Conservation (phyloP, 2,113 vertebrate species). For the Leptocoma aspasia region DNA sequence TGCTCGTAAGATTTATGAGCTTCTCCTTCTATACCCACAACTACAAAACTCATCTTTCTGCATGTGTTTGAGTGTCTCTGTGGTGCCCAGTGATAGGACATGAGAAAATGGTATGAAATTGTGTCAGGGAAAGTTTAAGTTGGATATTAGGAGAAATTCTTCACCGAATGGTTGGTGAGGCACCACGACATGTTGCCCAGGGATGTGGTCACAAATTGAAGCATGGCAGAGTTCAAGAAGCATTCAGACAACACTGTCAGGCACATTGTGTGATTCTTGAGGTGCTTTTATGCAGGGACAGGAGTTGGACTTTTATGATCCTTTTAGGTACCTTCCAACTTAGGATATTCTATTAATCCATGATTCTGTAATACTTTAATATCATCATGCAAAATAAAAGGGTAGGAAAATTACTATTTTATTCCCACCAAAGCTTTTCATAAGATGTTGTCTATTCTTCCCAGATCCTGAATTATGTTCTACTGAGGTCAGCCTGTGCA, state of each 20-base stretch:
- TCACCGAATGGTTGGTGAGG: neutral
- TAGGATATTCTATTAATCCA: neutral
- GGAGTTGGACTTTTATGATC: neutral
- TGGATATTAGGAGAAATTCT: neutral
- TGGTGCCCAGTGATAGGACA: neutral
- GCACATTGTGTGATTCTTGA: neutral
- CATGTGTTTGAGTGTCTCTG: neutral
- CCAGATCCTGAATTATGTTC: rapidly evolving
- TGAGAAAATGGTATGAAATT: neutral
- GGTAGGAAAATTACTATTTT: neutral
- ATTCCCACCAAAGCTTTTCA: neutral
- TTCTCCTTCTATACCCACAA: neutral
- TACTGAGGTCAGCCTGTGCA: neutral
- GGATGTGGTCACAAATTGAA: neutral
- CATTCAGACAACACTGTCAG: neutral
- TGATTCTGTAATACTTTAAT: neutral
- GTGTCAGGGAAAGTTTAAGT: neutral
- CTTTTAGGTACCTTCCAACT: neutral
- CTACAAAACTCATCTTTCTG: neutral
- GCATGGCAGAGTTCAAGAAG: neutral
- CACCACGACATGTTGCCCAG: neutral
- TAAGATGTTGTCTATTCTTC: neutral
- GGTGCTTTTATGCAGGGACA: neutral
- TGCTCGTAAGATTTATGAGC: neutral
- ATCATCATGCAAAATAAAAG: neutral